A percentile compares a stretch with the other conserved stretches of the same genome.
Evolutionary conservation across 2,888 invertebrate species (phyloP).

Genomic region (Amorpha juglandis): DNA sequence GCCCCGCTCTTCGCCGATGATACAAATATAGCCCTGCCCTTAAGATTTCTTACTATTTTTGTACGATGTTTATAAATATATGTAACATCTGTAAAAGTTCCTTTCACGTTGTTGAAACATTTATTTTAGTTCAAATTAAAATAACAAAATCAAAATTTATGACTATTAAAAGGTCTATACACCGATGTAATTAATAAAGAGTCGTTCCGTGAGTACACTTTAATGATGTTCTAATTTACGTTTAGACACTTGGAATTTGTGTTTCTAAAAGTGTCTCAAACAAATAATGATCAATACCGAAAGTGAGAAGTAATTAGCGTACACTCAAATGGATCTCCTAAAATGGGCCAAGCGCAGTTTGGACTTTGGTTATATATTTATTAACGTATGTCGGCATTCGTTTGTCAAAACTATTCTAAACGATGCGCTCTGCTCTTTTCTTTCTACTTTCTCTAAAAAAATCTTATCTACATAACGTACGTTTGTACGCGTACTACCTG

Average conservation of each 20-base stretch:
- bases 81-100: slow-evolving; percentile 19
- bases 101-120: slow-evolving; percentile 6
- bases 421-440: slow-evolving; percentile 34
- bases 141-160: slow-evolving; percentile 4
- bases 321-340: slow-evolving; percentile 29
- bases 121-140: not conserved
- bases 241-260: not conserved
- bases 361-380: slow-evolving; percentile 23
- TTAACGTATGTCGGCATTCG: slow-evolving; percentile 34
- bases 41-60: slow-evolving; percentile 33
- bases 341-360: not conserved
- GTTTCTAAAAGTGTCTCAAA: slow-evolving; percentile 7
- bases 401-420: slow-evolving; percentile 32
- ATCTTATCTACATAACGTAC: slow-evolving; percentile 7
- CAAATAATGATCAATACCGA: slow-evolving; percentile 13
- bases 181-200: not conserved
- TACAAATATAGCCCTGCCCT: slow-evolving; percentile 26
- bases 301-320: slow-evolving; percentile 15
- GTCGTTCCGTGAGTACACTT: not conserved
- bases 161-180: not conserved
- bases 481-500: not conserved
- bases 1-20: slow-evolving; percentile 20
- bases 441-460: slow-evolving; percentile 25
- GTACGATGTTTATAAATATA: slow-evolving; percentile 14
- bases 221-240: not conserved